These are phyloP conservation scores for Anastatus disparis DNA, from an alignment of 1,140 invertebrate species.

Conservation along the genomic window DNA sequence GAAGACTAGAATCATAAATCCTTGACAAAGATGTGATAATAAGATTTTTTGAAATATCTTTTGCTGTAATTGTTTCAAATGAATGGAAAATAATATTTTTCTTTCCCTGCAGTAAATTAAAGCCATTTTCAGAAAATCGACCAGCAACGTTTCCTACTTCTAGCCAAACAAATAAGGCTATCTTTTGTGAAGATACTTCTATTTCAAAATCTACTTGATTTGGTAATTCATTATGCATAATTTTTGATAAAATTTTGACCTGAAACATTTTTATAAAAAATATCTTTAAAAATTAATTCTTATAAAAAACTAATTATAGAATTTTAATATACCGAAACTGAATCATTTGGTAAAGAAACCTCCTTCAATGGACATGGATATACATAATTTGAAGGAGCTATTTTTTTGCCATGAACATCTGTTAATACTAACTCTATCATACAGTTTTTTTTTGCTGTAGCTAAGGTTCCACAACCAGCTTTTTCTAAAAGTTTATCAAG, in stretches of 20 bases:
- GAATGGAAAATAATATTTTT: slow-evolving; percentile 51
- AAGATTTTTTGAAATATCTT: slow-evolving; percentile 45
- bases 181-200: slow-evolving; percentile 62
- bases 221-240: slow-evolving; percentile 40
- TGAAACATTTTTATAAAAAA: slow-evolving; percentile 16
- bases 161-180: slow-evolving; percentile 76
- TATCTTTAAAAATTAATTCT: slow-evolving; percentile 12
- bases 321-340: slow-evolving; percentile 47
- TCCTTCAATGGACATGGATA: slow-evolving; percentile 54
- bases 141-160: slow-evolving; percentile 65
- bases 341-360: slow-evolving; percentile 45
- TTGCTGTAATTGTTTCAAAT: slow-evolving; percentile 31
- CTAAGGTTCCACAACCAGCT: slow-evolving; percentile 48
- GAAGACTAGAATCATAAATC: slow-evolving; percentile 46
- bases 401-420: slow-evolving; percentile 41
- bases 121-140: slow-evolving; percentile 76
- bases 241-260: slow-evolving; percentile 41
- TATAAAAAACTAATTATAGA: slow-evolving; percentile 1
- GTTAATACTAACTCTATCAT: slow-evolving; percentile 53
- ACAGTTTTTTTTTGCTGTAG: slow-evolving; percentile 52
- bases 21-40: slow-evolving; percentile 51
- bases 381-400: slow-evolving; percentile 63
- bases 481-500: slow-evolving; percentile 46
- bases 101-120: slow-evolving; percentile 58
- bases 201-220: slow-evolving; percentile 52